A percentile compares a stretch with the other conserved stretches of the same genome.
Evolutionary conservation across 1,140 invertebrate genomes (phyloP).

Genomic region (Anadara kagoshimensis): DNA sequence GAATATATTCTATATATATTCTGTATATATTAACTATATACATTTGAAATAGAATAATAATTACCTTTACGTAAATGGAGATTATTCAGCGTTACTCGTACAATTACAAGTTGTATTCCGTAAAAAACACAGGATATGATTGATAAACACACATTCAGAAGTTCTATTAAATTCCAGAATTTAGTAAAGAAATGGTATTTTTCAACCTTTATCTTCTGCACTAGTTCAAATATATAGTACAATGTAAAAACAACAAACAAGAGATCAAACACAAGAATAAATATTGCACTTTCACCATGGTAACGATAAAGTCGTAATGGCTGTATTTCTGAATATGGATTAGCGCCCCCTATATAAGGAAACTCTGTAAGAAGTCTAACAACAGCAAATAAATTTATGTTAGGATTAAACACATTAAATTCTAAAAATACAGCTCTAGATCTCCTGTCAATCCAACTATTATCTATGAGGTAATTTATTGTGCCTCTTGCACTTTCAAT

Average conservation of each 20-base stretch:
- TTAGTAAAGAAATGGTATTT: slow-evolving; percentile 63
- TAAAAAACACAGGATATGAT: slow-evolving; percentile 32
- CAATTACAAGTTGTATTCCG: slow-evolving; percentile 31
- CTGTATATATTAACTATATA: too few species aligned
- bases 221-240: slow-evolving; percentile 36
- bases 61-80: slow-evolving; percentile 34
- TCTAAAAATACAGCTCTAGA: slow-evolving; percentile 76
- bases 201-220: slow-evolving; percentile 20
- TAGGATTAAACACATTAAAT: slow-evolving; percentile 76
- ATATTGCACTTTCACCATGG: slow-evolving; percentile 43
- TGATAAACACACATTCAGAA: slow-evolving; percentile 44
- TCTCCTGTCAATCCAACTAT: slow-evolving; percentile 75
- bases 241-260: slow-evolving; percentile 50
- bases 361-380: slow-evolving; percentile 73
- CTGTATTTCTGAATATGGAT: slow-evolving; percentile 48
- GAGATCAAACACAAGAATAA: slow-evolving; percentile 46
- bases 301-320: slow-evolving; percentile 49
- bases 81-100: slow-evolving; percentile 12
- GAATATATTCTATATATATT: too few species aligned
- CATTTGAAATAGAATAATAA: too few species aligned
- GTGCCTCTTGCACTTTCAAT: slow-evolving; percentile 35
- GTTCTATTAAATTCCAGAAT: slow-evolving; percentile 71
- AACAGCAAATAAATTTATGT: slow-evolving; percentile 71
- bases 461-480: slow-evolving; percentile 63
- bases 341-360: slow-evolving; percentile 71